Evolutionary conservation across 2,888 invertebrate genomes (phyloP), one percentile per base, ranked within the genome.

Genomic region (Ennomos erosarius): DNA sequence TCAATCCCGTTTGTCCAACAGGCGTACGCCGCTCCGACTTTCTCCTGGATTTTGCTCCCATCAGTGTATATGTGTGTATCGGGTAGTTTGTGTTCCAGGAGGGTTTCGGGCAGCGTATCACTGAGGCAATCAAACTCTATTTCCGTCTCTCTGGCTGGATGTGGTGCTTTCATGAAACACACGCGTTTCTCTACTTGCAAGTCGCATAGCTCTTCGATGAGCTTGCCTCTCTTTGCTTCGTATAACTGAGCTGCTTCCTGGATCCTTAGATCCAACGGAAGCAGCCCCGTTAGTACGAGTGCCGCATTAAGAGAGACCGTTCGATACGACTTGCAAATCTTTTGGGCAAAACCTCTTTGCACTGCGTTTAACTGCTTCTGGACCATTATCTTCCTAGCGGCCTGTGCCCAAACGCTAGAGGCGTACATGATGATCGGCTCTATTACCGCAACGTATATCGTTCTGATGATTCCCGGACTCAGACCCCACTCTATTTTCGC

Each of bases 161-260:
- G 63, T 26, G 42, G 54, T 0, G 45, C 37, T 8, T 37, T 10
- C n/a, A 13, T 1, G 16, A 12, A 48, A 6, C 36, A 9, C 9
- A 45, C 35, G 0, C 39, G 47, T 12, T 33, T 10, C 12, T 62
- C 52, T 0, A 58, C 13, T 10, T 52, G 10, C 36, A 44, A n/a
- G 26, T 47, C 45, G 9, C 12, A 40, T 12, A 5, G 47, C 0
- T 16, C 33, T 26, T 26, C 26, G 1, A 6, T 4, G 26, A 6
- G 1, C 8, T 13, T 34, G 8, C 56, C 59, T 11, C 45, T 46
- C 16, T 59, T 55, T 6, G 46, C 48, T 45, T 52, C 52, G 38
- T 52, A 52, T 33, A 52, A 43, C 26, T 36, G 42, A 4, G 50
- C 42, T 8, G 50, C 50, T 9, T 50, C 50, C 10, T 42, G 50